These are phyloP conservation scores for Drosophila subpulchrella DNA, from an alignment of 1,140 invertebrate genomes.

Conservation along the genomic window DNA sequence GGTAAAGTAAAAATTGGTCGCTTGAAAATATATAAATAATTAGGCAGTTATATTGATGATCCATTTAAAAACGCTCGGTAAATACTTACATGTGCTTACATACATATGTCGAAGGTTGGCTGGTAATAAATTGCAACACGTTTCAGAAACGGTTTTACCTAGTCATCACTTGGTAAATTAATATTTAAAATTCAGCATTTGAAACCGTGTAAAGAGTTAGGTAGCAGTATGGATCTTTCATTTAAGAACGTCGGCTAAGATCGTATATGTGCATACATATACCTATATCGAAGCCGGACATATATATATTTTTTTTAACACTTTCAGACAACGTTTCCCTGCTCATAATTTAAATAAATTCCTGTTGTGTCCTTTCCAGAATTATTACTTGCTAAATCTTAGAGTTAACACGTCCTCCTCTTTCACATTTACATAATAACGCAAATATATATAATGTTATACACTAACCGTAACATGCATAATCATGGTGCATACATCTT, in stretches of 20 bases:
- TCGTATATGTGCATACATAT: not conserved
- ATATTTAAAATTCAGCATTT: not conserved
- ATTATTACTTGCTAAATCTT: not conserved
- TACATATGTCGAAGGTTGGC: not conserved
- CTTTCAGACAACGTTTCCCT: not conserved
- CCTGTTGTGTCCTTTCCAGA: conserved; percentile 8
- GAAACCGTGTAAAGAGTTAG: not conserved
- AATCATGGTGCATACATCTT: not conserved
- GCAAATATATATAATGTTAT: not conserved
- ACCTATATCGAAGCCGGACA: not conserved
- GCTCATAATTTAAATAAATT: not conserved
- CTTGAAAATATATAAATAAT: not conserved
- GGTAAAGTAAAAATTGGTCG: not conserved
- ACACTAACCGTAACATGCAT: not conserved
- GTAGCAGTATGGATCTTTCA: not conserved
- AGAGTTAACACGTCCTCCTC: not conserved
- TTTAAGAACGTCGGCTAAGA: not conserved
- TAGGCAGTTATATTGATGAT: not conserved
- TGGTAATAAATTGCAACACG: too few relatives aligned
- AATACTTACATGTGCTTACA: not conserved
- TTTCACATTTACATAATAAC: not conserved
- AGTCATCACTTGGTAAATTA: not conserved
- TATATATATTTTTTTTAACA: not conserved
- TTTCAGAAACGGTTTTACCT: too few relatives aligned
- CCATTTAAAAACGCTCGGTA: not conserved